Conservation (phyloP, 2,888 invertebrate species). For the Strigamia crassipes region DNA sequence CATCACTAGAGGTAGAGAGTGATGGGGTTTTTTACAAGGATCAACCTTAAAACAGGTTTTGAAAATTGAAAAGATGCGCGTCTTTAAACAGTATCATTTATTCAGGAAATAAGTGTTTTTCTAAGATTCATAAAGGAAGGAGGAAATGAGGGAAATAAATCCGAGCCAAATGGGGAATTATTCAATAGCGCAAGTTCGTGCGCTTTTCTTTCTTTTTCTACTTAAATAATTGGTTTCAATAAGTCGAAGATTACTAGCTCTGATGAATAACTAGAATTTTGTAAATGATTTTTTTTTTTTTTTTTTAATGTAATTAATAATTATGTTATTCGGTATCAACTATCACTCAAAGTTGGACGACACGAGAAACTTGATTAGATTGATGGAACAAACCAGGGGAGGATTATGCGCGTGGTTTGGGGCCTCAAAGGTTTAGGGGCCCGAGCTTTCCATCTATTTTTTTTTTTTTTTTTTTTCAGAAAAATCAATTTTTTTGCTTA, state of each 20-base stretch:
- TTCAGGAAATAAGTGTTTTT: conserved; percentile 42
- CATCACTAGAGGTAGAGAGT: neutral
- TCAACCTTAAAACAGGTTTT: too few species aligned
- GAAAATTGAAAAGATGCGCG: neutral
- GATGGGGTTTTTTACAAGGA: neutral
- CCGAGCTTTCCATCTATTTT: too few species aligned
- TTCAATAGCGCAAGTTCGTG: neutral
- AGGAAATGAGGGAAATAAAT: conserved; percentile 10
- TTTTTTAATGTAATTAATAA: too few species aligned
- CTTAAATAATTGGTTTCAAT: neutral
- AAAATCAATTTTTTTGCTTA: too few species aligned
- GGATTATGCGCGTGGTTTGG: too few species aligned
- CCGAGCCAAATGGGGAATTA: neutral
- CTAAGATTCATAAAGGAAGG: neutral
- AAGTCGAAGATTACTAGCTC: neutral
- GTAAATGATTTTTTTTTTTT: too few species aligned
- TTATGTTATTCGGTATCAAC: too few species aligned
- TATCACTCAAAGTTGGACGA: too few species aligned
- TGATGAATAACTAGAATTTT: neutral
- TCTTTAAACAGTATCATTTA: conserved; percentile 36
- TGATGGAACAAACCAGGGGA: too few species aligned
- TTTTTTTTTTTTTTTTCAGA: too few species aligned
- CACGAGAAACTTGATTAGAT: too few species aligned
- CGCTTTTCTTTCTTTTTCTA: neutral
- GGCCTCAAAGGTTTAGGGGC: too few species aligned